Base-by-base conservation (phyloP, 2,797 vertebrate genomes). In the Gobionotothen gibberifrons region DNA sequence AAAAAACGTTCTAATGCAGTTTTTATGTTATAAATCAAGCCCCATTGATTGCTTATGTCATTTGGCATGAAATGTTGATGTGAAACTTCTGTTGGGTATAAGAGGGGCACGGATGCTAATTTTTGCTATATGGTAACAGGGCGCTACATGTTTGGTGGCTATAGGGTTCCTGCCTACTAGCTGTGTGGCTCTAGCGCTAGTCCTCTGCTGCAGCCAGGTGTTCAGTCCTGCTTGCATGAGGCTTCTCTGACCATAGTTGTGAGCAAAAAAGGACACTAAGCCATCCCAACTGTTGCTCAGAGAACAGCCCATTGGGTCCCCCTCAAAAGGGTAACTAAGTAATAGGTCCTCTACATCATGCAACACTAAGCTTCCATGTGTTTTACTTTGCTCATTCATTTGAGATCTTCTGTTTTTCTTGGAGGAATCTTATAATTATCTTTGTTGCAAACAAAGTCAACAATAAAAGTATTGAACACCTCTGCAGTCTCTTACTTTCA, bases 401-500 rank as follows among this genome's bases (percentile, higher is more conserved):
- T 85, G 47, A 76, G 52, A 69, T 78, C 29, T 49, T 78, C 21
- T 48, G 36, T 70, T 86, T 82, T 90, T 86, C 74, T 87, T 90
- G 78, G 75, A 86, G 51, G 61, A 85, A 54, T 79, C 62, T 42
- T 82, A 70, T 89, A 78, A 81, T 74, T 76, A 78, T 42, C 72
- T 91, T 92, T 90, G 88, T 90, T 91, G 87, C 81, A 86, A 87
- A 87, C 53, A 87, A 87, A 89, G 85, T 65, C 85, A 92, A 85
- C 55, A 90, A 87, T 85, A 86, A 85, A 87, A 82, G 60, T 74
- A 78, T 87, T 82, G 70, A 81, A 87, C 83, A 85, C 73, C 44
- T 66, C 42, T 60, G 17, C 36, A 17, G 65, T 74, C 1, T 61
- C 26, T 73, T 22, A 1, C 42, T 73, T 79, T 78, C 69, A 0